Evolutionary conservation across 2,888 invertebrate genomes (phyloP).

Genomic region (Galerucella calmariensis): DNA sequence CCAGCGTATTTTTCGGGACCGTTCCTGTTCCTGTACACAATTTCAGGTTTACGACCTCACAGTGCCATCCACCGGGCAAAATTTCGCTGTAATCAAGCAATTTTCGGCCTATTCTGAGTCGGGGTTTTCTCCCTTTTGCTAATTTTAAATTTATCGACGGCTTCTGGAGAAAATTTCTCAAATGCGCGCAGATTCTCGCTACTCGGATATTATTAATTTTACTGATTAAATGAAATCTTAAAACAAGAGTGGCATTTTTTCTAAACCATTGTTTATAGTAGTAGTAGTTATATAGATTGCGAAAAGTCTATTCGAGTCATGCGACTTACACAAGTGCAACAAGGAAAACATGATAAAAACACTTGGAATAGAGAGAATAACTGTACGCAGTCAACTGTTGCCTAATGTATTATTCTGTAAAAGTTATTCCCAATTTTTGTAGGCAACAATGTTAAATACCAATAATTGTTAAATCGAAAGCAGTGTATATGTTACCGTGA

Average conservation of each 20-base stretch:
- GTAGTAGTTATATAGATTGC: too few species aligned
- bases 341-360: too few species aligned
- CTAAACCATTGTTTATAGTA: too few species aligned
- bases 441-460: too few species aligned
- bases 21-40: constrained; percentile 24
- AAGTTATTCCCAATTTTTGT: too few species aligned
- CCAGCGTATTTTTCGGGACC: background rate
- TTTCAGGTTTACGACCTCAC: constrained; percentile 49
- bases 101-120: constrained; percentile 50
- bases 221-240: background rate
- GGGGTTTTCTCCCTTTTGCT: constrained; percentile 43
- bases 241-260: background rate
- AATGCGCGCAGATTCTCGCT: constrained; percentile 32
- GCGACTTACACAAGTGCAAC: too few species aligned
- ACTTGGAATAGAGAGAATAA: too few species aligned
- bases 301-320: too few species aligned
- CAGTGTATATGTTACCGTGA: too few species aligned
- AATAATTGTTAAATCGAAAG: too few species aligned
- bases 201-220: constrained; percentile 33
- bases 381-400: too few species aligned
- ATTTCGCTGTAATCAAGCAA: constrained; percentile 48
- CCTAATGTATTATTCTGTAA: too few species aligned
- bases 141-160: constrained; percentile 40
- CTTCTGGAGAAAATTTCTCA: constrained; percentile 30
- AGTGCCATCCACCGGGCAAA: constrained; percentile 46